Evolutionary conservation across 2,113 vertebrate genomes (phyloP).

Genomic region (Silurus asotus): DNA sequence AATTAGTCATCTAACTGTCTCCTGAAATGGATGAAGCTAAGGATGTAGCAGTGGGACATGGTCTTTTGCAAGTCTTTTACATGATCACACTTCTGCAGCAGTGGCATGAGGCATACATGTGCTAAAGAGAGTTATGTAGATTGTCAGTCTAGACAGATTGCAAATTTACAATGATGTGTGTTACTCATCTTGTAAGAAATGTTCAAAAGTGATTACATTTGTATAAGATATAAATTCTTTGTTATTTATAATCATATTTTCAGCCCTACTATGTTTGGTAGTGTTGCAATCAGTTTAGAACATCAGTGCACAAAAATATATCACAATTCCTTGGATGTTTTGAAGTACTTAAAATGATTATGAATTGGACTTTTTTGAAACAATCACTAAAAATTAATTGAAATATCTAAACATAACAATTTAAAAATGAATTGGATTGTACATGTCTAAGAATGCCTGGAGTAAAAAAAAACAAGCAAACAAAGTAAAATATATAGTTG

Average conservation of each 20-base stretch:
- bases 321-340: neutral
- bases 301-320: neutral
- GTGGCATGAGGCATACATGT: neutral
- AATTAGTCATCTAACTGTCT: conserved; percentile 57
- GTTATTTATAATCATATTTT: neutral
- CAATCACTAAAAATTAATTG: neutral
- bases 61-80: conserved; percentile 10
- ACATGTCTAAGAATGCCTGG: neutral
- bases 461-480: neutral
- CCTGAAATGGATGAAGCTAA: conserved; percentile 43
- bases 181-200: neutral
- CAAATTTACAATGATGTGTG: neutral
- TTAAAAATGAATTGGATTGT: neutral
- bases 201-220: neutral
- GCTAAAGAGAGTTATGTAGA: neutral
- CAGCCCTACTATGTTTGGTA: neutral
- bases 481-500: neutral
- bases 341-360: neutral
- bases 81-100: conserved; percentile 13
- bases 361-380: neutral
- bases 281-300: neutral
- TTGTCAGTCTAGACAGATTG: neutral
- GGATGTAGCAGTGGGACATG: conserved; percentile 41
- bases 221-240: neutral
- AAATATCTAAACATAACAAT: no score